A percentile compares a stretch with the other conserved stretches of the same genome.
Conservation (phyloP, 2,797 vertebrate species). For the Muscicapa comitata region DNA sequence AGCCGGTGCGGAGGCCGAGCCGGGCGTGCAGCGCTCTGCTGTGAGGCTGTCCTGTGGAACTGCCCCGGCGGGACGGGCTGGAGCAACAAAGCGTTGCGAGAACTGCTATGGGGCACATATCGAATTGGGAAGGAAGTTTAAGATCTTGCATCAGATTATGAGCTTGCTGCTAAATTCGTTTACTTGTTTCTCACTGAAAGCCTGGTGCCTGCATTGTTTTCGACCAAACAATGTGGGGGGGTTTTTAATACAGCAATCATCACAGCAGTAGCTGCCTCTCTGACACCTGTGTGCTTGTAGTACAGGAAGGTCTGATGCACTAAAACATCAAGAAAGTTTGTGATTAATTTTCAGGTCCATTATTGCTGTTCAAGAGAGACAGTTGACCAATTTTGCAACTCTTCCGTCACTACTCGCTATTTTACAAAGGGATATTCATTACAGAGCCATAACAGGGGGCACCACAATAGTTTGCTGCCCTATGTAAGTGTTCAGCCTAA, state of each 20-base stretch:
- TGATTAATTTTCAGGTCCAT: neutral
- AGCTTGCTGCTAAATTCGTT: neutral
- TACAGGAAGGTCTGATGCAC: neutral
- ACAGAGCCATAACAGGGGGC: neutral
- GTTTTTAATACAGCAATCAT: neutral
- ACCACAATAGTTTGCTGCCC: neutral
- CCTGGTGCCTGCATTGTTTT: neutral
- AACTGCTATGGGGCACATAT: rapidly evolving
- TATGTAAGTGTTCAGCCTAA: neutral
- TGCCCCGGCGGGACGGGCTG: rapidly evolving
- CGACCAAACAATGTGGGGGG: neutral
- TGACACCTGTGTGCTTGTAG: neutral
- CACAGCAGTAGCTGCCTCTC: neutral
- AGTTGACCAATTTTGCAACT: neutral
- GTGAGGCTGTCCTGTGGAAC: rapidly evolving
- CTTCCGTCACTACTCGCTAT: neutral
- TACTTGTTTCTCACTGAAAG: neutral
- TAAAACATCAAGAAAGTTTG: neutral
- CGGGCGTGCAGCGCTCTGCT: rapidly evolving
- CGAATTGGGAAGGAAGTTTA: neutral
- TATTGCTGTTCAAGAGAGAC: neutral
- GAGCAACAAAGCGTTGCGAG: rapidly evolving
- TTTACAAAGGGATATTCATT: neutral
- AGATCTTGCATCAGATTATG: neutral
- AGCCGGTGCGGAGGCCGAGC: rapidly evolving